A percentile compares a stretch with the other conserved stretches of the same genome.
These are phyloP conservation scores for Oceanodroma tethys DNA, from an alignment of 2,113 vertebrate genomes.

Conservation along the genomic window DNA sequence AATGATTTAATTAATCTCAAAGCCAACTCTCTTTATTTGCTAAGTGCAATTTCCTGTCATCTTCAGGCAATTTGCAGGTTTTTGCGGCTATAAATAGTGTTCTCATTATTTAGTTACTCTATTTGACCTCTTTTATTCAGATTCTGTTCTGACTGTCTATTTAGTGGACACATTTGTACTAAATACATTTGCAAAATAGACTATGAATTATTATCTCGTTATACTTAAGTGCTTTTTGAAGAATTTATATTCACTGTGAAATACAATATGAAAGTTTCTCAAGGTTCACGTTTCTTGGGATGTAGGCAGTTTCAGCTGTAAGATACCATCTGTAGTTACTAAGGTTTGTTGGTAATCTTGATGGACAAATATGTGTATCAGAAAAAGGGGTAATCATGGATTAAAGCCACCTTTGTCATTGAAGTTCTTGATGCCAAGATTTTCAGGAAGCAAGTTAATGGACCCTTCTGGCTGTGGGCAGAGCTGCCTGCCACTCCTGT, in stretches of 20 bases:
- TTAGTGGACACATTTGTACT: not conserved
- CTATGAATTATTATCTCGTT: not conserved
- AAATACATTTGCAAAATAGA: not conserved
- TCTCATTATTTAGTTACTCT: not conserved
- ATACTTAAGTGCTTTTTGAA: not conserved
- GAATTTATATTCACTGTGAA: not conserved
- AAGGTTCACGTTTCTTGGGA: not conserved
- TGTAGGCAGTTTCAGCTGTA: not conserved
- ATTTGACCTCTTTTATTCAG: not conserved
- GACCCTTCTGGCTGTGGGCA: not conserved
- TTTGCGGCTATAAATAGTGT: not conserved
- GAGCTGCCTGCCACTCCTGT: not conserved
- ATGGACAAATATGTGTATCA: not conserved
- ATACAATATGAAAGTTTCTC: not conserved
- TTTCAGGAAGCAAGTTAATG: not conserved
- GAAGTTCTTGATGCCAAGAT: not conserved
- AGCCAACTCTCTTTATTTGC: not conserved
- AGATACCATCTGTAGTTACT: not conserved
- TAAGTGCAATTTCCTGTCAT: not conserved
- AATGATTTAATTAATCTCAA: not conserved
- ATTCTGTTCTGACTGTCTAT: not conserved
- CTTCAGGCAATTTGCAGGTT: not conserved
- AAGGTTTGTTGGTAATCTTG: not conserved
- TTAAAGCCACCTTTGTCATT: not conserved
- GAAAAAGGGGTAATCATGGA: not conserved